A percentile compares a stretch with the other conserved stretches of the same genome.
Evolutionary conservation across 2,113 vertebrate species (phyloP).

Genomic region (Opisthocomus hoazin): DNA sequence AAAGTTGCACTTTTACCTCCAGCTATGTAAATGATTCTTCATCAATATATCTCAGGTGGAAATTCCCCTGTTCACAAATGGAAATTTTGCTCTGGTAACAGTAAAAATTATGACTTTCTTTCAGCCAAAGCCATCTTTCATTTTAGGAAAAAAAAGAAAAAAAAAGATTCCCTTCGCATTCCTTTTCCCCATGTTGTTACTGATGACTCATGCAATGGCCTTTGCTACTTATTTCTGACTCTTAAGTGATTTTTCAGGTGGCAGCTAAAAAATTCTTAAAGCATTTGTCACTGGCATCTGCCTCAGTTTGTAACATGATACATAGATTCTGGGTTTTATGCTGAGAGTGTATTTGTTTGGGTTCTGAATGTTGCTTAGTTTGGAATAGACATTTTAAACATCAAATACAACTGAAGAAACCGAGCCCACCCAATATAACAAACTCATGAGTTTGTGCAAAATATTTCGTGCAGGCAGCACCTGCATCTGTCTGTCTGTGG

Average conservation of each 20-base stretch:
- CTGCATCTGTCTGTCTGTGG: slow-evolving; percentile 5
- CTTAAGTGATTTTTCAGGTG: slow-evolving; percentile 65
- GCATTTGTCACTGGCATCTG: slow-evolving; percentile 37
- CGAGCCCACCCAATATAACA: background rate
- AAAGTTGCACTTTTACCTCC: background rate
- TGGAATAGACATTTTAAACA: background rate
- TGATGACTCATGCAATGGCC: slow-evolving; percentile 24
- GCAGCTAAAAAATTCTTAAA: slow-evolving; percentile 27
- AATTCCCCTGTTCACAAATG: slow-evolving; percentile 19
- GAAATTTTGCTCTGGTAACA: background rate
- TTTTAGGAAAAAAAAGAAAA: background rate
- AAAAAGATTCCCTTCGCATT: background rate
- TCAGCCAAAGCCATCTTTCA: background rate
- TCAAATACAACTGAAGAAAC: slow-evolving; percentile 10
- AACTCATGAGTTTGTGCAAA: background rate
- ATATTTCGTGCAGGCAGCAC: background rate
- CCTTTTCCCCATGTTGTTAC: background rate
- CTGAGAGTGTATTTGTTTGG: background rate
- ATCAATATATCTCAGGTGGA: slow-evolving; percentile 5
- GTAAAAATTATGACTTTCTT: background rate
- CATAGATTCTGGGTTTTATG: background rate
- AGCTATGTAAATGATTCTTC: slow-evolving; percentile 12
- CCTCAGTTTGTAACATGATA: background rate
- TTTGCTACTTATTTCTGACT: slow-evolving; percentile 40
- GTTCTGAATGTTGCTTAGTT: background rate